These are phyloP conservation scores for Poeciliopsis infans DNA, from an alignment of 2,797 vertebrate species.

Conservation along the genomic window DNA sequence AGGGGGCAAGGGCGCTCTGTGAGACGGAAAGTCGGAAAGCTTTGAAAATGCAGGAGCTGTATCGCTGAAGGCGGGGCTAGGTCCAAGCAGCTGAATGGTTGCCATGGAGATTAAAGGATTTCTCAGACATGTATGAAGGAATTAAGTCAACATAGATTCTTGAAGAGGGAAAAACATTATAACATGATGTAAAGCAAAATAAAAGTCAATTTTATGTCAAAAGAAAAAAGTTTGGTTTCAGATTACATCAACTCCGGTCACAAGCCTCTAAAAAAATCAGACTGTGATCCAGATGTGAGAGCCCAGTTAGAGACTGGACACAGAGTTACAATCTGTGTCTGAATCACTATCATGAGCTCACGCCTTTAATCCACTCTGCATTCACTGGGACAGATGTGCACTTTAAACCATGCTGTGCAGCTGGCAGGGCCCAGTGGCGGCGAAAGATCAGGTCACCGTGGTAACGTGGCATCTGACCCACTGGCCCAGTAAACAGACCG, in stretches of 20 bases:
- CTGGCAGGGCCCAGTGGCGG: slow-evolving; percentile 21
- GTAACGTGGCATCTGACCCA: slow-evolving; percentile 51
- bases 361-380: background rate
- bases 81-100: too few relatives aligned
- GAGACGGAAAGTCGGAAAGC: too few relatives aligned
- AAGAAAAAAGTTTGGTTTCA: background rate
- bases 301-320: background rate
- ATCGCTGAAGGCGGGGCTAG: too few relatives aligned
- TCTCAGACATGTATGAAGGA: too few relatives aligned
- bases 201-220: background rate
- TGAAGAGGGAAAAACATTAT: too few relatives aligned
- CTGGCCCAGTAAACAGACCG: slow-evolving; percentile 46
- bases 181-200: background rate
- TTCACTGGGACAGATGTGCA: slow-evolving; percentile 28
- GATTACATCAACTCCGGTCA: background rate
- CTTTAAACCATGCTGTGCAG: slow-evolving; percentile 3
- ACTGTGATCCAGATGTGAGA: background rate
- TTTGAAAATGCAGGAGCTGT: too few relatives aligned
- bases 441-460: slow-evolving; percentile 13
- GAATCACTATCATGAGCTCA: background rate
- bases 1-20: too few relatives aligned
- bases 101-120: too few relatives aligned
- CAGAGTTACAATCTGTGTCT: background rate
- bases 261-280: background rate
- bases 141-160: too few relatives aligned